These are phyloP conservation scores for Silurus aristotelis DNA, from an alignment of 2,797 vertebrate species.

Conservation along the genomic window DNA sequence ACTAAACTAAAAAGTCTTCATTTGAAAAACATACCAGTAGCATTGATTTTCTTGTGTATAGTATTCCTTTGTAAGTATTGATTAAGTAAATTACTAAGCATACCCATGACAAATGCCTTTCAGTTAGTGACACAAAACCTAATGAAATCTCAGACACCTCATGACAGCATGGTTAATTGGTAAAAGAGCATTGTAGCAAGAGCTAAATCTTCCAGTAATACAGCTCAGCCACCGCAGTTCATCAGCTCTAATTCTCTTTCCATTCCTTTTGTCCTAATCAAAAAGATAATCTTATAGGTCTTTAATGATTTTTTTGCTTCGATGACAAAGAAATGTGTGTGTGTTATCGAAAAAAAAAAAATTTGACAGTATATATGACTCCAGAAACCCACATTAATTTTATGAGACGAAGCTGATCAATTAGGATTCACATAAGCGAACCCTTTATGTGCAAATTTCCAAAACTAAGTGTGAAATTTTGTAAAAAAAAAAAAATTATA, in stretches of 20 bases:
- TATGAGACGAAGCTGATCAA: not conserved
- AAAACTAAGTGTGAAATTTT: not conserved
- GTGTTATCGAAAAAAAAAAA: not conserved
- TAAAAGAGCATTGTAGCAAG: not conserved
- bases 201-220: not conserved
- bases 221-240: not conserved
- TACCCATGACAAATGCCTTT: not conserved
- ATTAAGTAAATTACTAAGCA: not conserved
- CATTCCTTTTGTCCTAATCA: not conserved
- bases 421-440: not conserved
- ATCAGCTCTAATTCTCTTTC: not conserved
- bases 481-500: not conserved
- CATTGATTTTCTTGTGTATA: not conserved
- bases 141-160: too few species aligned
- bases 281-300: not conserved
- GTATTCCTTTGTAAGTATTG: not conserved
- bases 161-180: not conserved
- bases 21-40: not conserved
- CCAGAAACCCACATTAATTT: not conserved
- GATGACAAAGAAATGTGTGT: not conserved
- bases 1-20: not conserved
- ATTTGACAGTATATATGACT: not conserved
- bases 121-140: not conserved
- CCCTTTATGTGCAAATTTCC: not conserved
- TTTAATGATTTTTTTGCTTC: not conserved